These are phyloP conservation scores for Spheniscus humboldti DNA, from an alignment of 2,797 vertebrate genomes.

Conservation along the genomic window DNA sequence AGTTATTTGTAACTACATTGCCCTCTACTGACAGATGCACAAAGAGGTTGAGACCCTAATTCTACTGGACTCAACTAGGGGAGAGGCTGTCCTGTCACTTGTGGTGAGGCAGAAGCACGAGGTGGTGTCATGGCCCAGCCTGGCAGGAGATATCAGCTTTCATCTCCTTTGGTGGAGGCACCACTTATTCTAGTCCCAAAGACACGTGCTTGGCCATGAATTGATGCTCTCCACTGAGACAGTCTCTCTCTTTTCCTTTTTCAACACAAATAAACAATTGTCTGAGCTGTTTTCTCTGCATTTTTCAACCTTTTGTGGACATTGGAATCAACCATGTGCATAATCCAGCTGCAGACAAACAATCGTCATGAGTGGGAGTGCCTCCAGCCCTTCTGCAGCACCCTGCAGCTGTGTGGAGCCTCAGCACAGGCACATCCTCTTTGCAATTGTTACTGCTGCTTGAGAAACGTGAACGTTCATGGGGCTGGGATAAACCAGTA, in stretches of 20 bases:
- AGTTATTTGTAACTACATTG: constrained; percentile 54
- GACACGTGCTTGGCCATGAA: neutral
- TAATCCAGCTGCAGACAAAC: neutral
- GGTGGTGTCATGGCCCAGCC: neutral
- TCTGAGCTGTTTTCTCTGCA: constrained; percentile 7
- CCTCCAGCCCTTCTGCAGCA: neutral
- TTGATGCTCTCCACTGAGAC: neutral
- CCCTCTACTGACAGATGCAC: constrained; percentile 58
- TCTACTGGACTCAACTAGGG: neutral
- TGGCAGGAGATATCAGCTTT: neutral
- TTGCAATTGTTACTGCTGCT: neutral
- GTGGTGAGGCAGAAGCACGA: neutral
- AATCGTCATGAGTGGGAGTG: neutral
- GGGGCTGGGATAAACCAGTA: neutral
- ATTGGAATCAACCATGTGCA: neutral
- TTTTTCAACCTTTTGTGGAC: constrained; percentile 40
- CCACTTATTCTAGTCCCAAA: neutral
- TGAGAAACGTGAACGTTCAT: neutral
- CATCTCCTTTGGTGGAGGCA: neutral
- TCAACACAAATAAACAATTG: constrained; percentile 1
- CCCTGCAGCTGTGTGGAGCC: neutral
- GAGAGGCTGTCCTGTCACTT: neutral
- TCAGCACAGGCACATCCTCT: neutral
- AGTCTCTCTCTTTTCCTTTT: neutral
- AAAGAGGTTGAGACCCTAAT: neutral